phyloP scores from a whole-genome alignment of 2,888 invertebrate genomes.

The Lycaena phlaeas region DNA sequence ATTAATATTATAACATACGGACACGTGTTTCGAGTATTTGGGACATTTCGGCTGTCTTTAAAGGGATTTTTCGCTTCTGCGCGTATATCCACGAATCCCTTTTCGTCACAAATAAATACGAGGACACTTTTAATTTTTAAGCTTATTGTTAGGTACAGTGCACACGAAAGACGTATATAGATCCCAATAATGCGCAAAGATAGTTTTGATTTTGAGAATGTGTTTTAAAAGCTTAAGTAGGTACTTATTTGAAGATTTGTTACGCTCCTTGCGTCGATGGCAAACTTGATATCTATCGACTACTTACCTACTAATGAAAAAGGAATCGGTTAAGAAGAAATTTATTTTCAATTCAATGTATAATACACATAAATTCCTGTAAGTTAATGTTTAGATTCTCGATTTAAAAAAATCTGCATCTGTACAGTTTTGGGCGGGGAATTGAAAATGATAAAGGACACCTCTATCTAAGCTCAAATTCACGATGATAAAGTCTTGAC shows the following conservation, averaged over 20 bases:
- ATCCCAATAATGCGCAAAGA: too few species aligned
- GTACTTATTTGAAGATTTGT: too few species aligned
- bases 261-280: not conserved
- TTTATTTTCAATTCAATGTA: too few species aligned
- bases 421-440: too few species aligned
- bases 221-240: slow-evolving; percentile 1
- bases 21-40: slow-evolving; percentile 1
- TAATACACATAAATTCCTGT: too few species aligned
- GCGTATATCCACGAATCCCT: not conserved
- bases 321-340: too few species aligned
- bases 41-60: not conserved
- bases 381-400: too few species aligned
- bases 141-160: slow-evolving; percentile 4
- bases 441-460: too few species aligned
- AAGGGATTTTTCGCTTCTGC: slow-evolving; percentile 4
- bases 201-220: not conserved
- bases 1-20: not conserved
- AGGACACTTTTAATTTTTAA: slow-evolving; percentile 5
- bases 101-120: not conserved
- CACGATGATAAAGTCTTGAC: too few species aligned
- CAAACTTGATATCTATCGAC: not conserved
- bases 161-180: not conserved
- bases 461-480: too few species aligned
- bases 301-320: too few species aligned
- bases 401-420: too few species aligned